phyloP scores from a whole-genome alignment of 23 tunicate species.

The Clavelina lepadiformis region DNA sequence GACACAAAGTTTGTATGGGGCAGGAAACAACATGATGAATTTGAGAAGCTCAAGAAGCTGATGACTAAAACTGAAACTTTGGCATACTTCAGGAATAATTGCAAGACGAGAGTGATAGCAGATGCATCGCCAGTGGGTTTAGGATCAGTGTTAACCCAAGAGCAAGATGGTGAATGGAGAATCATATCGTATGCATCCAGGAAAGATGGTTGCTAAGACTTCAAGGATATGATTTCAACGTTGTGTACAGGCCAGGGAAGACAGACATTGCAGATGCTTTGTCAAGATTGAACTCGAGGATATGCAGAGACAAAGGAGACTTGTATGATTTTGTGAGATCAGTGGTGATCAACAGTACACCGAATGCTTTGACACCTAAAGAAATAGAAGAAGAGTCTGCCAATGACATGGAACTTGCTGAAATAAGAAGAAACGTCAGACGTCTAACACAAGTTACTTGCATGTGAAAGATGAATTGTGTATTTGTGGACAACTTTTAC shows the following conservation, averaged over 20 bases:
- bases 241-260: constrained; percentile 14
- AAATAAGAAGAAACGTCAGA: constrained; percentile 1
- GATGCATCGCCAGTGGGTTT: constrained; percentile 13
- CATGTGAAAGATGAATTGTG: constrained; percentile 28
- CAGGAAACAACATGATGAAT: not conserved
- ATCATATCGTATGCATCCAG: constrained; percentile 16
- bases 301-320: too few species aligned
- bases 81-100: constrained; percentile 3
- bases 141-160: constrained; percentile 7
- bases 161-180: constrained; percentile 7
- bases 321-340: not conserved
- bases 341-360: not conserved
- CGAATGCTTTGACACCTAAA: constrained; percentile 5
- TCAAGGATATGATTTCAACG: constrained; percentile 6
- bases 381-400: constrained; percentile 4
- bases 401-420: constrained; percentile 2
- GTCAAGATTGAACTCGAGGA: constrained; percentile 11
- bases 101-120: constrained; percentile 12
- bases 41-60: not conserved
- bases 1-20: constrained; percentile 5
- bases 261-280: constrained; percentile 13
- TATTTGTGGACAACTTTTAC: constrained; percentile 11
- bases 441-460: constrained; percentile 1
- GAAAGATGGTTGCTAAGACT: constrained; percentile 22
- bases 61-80: constrained; percentile 6